Evolutionary conservation across 2,113 vertebrate genomes (phyloP).

Genomic region (Sylvilagus bachmani): DNA sequence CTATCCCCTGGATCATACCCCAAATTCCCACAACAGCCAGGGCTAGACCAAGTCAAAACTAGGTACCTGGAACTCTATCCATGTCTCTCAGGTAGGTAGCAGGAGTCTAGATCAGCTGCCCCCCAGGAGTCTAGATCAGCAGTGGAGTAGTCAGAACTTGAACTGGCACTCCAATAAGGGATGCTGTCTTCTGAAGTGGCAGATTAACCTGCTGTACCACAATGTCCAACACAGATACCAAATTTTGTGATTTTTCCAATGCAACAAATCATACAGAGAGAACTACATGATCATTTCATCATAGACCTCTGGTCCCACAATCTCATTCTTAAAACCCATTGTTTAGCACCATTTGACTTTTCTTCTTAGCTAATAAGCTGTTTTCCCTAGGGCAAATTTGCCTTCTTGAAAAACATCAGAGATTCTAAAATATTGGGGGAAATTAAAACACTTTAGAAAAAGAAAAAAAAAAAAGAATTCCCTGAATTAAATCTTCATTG

Average conservation of each 20-base stretch:
- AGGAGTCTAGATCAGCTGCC: too few species aligned
- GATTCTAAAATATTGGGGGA: not conserved
- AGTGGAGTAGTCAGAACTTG: too few species aligned
- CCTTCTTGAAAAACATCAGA: conserved; percentile 3
- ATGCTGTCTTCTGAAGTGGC: too few species aligned
- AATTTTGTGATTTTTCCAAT: not conserved
- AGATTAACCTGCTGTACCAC: too few species aligned
- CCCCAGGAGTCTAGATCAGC: too few species aligned
- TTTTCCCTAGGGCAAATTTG: not conserved
- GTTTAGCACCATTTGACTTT: not conserved
- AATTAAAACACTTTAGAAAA: conserved; percentile 4
- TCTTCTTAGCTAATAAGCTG: not conserved
- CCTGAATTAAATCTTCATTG: not conserved
- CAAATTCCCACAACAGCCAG: too few species aligned
- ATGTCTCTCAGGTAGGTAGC: too few species aligned
- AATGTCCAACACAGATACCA: too few species aligned
- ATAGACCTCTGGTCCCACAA: not conserved
- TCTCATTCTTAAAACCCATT: not conserved
- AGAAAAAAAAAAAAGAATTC: not conserved
- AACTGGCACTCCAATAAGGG: too few species aligned
- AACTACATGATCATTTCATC: not conserved
- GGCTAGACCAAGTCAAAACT: too few species aligned
- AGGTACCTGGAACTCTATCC: too few species aligned
- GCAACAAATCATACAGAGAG: not conserved
- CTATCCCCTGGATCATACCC: too few species aligned